Percentiles rank a stretch among this genome's conserved stretches.
Conservation (phyloP, 2,113 vertebrate species). For the Columba livia region DNA sequence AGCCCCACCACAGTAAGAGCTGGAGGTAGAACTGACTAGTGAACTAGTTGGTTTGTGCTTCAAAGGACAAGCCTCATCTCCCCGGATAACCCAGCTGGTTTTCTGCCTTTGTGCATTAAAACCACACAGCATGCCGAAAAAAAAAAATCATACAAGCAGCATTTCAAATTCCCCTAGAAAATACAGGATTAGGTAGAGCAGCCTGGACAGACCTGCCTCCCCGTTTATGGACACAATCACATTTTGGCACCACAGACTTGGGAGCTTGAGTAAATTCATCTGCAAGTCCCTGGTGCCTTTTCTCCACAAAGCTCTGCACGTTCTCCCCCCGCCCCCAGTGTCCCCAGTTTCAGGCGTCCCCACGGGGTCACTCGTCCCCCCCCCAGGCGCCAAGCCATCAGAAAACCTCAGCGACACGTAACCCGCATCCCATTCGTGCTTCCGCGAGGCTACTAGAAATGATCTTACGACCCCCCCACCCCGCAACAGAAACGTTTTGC, state of each 20-base stretch:
- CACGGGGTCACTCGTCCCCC: background rate
- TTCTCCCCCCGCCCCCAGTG: background rate
- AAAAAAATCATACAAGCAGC: background rate
- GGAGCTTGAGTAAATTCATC: background rate
- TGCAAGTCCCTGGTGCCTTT: background rate
- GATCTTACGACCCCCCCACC: background rate
- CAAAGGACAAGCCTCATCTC: slow-evolving; percentile 26
- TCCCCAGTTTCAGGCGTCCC: background rate
- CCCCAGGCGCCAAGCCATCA: background rate
- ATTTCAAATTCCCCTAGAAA: slow-evolving; percentile 54
- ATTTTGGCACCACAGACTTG: slow-evolving; percentile 50
- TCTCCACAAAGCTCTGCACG: background rate
- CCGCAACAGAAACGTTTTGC: background rate
- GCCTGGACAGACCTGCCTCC: background rate
- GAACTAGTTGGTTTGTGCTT: slow-evolving; percentile 41
- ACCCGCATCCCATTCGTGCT: background rate
- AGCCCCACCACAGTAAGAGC: background rate
- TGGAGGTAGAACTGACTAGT: background rate
- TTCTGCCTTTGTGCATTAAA: background rate
- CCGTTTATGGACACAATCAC: background rate
- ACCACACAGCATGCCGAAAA: background rate
- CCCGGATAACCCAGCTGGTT: background rate
- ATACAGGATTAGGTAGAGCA: background rate
- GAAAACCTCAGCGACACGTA: background rate
- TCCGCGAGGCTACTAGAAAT: slow-evolving; percentile 35